Base-by-base conservation (phyloP, 2,797 vertebrate species). In the Melanogrammus aeglefinus region DNA sequence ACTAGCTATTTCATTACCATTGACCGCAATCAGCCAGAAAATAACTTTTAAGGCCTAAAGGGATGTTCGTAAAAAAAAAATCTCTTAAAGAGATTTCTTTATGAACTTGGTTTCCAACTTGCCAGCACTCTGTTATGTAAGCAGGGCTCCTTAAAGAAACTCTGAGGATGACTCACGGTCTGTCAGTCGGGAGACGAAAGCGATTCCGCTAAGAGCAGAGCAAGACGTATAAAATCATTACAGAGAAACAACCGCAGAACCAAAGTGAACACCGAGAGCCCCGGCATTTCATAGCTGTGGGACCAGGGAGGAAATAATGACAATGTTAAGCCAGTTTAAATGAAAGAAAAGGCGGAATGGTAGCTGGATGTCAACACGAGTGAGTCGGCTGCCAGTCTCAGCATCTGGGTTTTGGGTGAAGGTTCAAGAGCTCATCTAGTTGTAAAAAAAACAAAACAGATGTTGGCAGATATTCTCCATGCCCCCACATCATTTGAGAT, bases 301-400 rank as follows among this genome's bases (percentile, higher is more conserved):
- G 79, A 81, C 66, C 75, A 71, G 78, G 82, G 80, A 72, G 83
- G 76, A 82, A 87, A 85, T 79, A 29, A 88, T 87, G 88, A 81
- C 78, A 88, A 33, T 4, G 8, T 72, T 85, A 91, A 88, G 87
- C 92, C 92, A 91, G 92, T 92, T 93, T 90, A 93, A 92, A 89
- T 86, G 88, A 86, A 79, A 79, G 72, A 73, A 84, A 78, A 69
- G 72, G 75, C 82, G 88, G 82, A 82, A 78, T 63, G 79, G 81
- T 9, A 39, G 38, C 38, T 39, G 38, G 38, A 39, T 39, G 38
- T 39, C 38, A 39, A 39, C 38, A 39, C 8, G 38, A 39, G 38
- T 39, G 38, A 90, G 79, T 86, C 84, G 83, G 82, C 84, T 86
- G 80, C 84, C 81, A 86, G 86, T 83, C 84, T 83, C 86, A 91